Evolutionary conservation across 2,113 vertebrate species (phyloP).

Genomic region (Baryphthengus martii): DNA sequence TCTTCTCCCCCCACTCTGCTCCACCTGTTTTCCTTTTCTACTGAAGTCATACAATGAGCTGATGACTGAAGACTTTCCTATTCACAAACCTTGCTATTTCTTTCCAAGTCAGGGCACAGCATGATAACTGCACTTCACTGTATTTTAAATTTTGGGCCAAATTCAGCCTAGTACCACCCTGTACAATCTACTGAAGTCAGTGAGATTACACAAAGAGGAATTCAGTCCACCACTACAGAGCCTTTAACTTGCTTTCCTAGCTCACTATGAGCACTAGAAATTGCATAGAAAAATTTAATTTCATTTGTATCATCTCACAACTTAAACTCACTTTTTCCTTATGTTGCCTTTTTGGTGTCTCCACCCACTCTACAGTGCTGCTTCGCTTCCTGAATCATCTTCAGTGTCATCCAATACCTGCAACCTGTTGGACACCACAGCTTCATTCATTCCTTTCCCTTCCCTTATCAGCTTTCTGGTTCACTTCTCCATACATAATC

Average conservation of each 20-base stretch:
- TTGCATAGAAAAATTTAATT: neutral
- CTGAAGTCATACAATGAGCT: conserved; percentile 59
- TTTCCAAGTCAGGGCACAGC: conserved; percentile 18
- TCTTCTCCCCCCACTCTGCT: conserved; percentile 50
- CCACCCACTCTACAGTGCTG: neutral
- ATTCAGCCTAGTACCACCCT: neutral
- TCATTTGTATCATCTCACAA: neutral
- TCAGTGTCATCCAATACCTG: neutral
- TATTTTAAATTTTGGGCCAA: neutral
- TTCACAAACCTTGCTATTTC: conserved; percentile 3
- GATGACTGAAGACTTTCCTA: conserved; percentile 63
- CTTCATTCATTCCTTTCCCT: neutral
- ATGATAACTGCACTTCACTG: neutral
- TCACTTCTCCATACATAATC: neutral
- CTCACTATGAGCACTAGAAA: neutral
- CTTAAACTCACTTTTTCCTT: neutral
- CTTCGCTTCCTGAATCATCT: neutral
- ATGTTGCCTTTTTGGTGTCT: neutral
- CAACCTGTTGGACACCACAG: neutral
- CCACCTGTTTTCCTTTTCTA: conserved; percentile 69
- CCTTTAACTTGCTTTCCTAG: neutral
- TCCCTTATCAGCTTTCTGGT: neutral
- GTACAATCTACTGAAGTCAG: neutral
- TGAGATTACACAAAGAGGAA: neutral
- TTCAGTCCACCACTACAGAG: neutral